Conservation (phyloP, 2,113 vertebrate genomes). For the Coreoperca whiteheadi region DNA sequence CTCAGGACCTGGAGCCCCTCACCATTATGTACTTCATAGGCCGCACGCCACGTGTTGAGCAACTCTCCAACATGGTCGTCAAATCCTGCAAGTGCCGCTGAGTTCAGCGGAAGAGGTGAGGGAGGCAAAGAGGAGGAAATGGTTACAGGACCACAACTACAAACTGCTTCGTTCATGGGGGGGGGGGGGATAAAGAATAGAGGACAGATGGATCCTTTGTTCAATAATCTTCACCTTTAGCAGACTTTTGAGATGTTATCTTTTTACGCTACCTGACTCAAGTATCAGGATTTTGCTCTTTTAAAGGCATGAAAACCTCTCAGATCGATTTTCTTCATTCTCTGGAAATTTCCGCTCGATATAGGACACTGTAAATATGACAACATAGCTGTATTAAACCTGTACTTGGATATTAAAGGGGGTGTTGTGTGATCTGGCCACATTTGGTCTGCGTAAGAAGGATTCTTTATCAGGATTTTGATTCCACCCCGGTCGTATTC, state of each 20-base stretch:
- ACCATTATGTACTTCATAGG: constrained; percentile 87
- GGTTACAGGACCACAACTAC: constrained; percentile 27
- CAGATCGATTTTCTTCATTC: background rate
- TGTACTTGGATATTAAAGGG: constrained; percentile 55
- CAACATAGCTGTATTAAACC: constrained; percentile 65
- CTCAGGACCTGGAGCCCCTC: constrained; percentile 88
- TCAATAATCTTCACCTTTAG: constrained; percentile 46
- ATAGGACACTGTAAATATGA: constrained; percentile 69
- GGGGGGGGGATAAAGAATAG: constrained; percentile 13
- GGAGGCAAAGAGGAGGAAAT: constrained; percentile 29
- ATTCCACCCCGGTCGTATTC: background rate
- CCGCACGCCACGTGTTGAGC: constrained; percentile 85
- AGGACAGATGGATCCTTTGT: constrained; percentile 52
- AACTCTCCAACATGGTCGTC: constrained; percentile 89
- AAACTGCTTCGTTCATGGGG: constrained; percentile 41
- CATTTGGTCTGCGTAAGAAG: constrained; percentile 42
- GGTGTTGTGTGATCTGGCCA: constrained; percentile 53
- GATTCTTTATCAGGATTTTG: constrained; percentile 54
- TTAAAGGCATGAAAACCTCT: constrained; percentile 46
- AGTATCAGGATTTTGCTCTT: constrained; percentile 47
- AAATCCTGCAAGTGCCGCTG: constrained; percentile 87
- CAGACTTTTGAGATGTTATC: constrained; percentile 51
- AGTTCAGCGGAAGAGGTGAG: constrained; percentile 31
- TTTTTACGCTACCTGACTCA: constrained; percentile 48
- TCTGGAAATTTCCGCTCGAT: constrained; percentile 56